Evolutionary conservation across 2,888 invertebrate species (phyloP).

Genomic region (Amaurobius ferox): DNA sequence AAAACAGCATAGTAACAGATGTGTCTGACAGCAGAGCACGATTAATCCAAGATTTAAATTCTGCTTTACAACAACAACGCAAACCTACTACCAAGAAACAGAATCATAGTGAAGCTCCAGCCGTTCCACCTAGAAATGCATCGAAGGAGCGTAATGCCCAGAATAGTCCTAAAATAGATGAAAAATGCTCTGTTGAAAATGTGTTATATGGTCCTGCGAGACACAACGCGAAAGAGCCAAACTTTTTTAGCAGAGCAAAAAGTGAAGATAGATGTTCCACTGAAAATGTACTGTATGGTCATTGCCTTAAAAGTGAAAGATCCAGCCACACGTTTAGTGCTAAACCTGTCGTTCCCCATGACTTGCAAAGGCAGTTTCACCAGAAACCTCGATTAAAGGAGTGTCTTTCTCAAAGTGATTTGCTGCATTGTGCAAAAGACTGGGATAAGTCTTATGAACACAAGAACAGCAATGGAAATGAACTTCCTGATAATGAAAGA

Average conservation of each 20-base stretch:
- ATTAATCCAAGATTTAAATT: slow-evolving; percentile 85
- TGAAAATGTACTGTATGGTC: slow-evolving; percentile 42
- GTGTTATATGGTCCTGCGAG: slow-evolving; percentile 1
- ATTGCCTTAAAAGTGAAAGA: slow-evolving; percentile 38
- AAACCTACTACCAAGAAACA: slow-evolving; percentile 27
- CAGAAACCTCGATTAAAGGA: slow-evolving; percentile 51
- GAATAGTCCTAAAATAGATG: slow-evolving; percentile 2
- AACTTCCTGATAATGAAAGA: slow-evolving; percentile 40
- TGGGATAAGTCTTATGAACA: slow-evolving; percentile 41
- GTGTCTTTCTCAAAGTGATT: slow-evolving; percentile 42
- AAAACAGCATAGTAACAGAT: slow-evolving; percentile 60
- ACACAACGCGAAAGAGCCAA: neutral
- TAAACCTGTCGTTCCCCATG: slow-evolving; percentile 40
- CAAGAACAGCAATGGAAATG: slow-evolving; percentile 34
- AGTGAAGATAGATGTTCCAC: neutral
- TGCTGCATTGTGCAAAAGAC: slow-evolving; percentile 44
- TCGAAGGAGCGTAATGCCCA: slow-evolving; percentile 29
- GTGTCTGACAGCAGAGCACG: slow-evolving; percentile 79
- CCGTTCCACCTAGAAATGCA: slow-evolving; percentile 51
- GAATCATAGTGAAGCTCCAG: slow-evolving; percentile 25
- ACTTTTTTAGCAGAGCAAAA: neutral
- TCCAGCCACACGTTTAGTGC: slow-evolving; percentile 46
- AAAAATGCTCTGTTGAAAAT: neutral
- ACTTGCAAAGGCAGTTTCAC: slow-evolving; percentile 40
- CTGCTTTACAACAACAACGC: slow-evolving; percentile 80